phyloP scores from a whole-genome alignment of 1,140 invertebrate genomes.

The Zaprionus davidi region DNA sequence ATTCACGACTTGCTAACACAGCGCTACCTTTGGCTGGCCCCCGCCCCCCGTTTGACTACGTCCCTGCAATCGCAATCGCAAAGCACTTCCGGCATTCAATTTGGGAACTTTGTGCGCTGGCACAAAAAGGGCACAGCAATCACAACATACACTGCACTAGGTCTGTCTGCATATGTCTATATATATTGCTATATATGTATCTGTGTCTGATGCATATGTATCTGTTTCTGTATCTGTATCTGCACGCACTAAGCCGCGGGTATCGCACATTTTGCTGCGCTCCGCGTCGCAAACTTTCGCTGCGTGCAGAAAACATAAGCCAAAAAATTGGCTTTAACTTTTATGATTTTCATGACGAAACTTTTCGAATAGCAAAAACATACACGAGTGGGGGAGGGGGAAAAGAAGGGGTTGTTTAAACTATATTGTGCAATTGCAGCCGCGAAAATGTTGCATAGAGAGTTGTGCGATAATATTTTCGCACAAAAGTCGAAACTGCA shows the following conservation, averaged over 20 bases:
- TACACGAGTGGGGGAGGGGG: slow-evolving; percentile 14
- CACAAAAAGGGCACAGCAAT: slow-evolving; percentile 43
- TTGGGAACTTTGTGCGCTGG: slow-evolving; percentile 46
- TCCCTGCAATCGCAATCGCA: slow-evolving; percentile 61
- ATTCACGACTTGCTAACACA: background rate
- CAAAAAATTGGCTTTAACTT: slow-evolving; percentile 66
- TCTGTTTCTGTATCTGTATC: slow-evolving; percentile 18
- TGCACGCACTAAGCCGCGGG: slow-evolving; percentile 53
- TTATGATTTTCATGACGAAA: slow-evolving; percentile 65
- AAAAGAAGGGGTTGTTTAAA: background rate
- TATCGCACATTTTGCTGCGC: background rate
- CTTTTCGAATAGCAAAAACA: slow-evolving; percentile 22
- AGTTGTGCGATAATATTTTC: slow-evolving; percentile 59
- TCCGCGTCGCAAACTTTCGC: slow-evolving; percentile 43
- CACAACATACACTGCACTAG: background rate
- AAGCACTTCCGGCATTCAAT: slow-evolving; percentile 72
- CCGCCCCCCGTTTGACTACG: too few species aligned
- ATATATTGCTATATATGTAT: background rate
- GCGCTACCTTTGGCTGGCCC: slow-evolving; percentile 17
- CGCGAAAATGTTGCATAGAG: background rate
- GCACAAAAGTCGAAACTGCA: slow-evolving; percentile 42
- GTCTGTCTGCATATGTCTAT: background rate
- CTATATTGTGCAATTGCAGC: background rate
- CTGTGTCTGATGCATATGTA: background rate
- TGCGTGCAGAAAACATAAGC: slow-evolving; percentile 42